phyloP scores from a whole-genome alignment of 1,140 invertebrate genomes.

The Drosophila lacertosa region DNA sequence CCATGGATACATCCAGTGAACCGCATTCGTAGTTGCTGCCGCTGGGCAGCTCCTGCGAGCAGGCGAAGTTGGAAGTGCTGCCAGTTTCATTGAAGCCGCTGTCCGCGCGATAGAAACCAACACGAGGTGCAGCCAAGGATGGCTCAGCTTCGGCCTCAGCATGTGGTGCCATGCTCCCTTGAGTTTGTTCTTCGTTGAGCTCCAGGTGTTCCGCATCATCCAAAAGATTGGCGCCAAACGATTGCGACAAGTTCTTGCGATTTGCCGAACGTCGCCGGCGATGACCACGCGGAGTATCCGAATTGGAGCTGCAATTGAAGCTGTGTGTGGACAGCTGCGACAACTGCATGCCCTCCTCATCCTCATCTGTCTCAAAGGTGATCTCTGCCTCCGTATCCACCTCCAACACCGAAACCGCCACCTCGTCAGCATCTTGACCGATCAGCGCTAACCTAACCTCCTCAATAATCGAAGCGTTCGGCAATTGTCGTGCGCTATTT shows the following conservation, averaged over 20 bases:
- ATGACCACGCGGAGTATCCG: conserved; percentile 71
- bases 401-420: conserved; percentile 26
- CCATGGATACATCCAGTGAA: conserved; percentile 63
- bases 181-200: conserved; percentile 11
- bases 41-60: conserved; percentile 52
- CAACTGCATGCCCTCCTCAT: conserved; percentile 65
- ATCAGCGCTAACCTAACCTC: conserved; percentile 11
- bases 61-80: conserved; percentile 67
- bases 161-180: conserved; percentile 1
- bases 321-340: conserved; percentile 61
- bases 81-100: conserved; percentile 82
- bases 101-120: conserved; percentile 67
- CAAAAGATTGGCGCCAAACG: conserved; percentile 64
- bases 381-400: conserved; percentile 19
- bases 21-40: conserved; percentile 10
- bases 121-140: conserved; percentile 9
- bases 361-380: conserved; percentile 26
- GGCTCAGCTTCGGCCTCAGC: not conserved
- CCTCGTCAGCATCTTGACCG: conserved; percentile 30
- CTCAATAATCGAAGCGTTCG: conserved; percentile 14
- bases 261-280: conserved; percentile 65
- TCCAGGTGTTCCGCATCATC: conserved; percentile 31
- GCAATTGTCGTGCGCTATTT: conserved; percentile 48
- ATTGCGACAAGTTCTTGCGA: conserved; percentile 82
- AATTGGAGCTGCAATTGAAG: conserved; percentile 77